Evolutionary conservation across 2,113 vertebrate genomes (phyloP).

Genomic region (Sterrhoptilus dennistouni): DNA sequence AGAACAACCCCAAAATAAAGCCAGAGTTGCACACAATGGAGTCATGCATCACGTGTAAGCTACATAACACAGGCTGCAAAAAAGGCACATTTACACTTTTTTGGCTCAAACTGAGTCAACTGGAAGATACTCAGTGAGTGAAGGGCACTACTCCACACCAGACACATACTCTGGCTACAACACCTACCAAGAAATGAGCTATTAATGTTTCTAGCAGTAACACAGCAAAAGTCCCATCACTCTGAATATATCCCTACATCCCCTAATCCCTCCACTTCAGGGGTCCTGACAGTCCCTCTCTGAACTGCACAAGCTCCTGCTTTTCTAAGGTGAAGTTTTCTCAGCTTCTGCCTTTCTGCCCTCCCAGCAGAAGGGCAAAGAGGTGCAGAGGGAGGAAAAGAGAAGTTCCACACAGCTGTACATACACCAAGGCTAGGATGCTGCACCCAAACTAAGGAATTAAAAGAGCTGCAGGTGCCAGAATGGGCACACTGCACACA

Average conservation of each 20-base stretch:
- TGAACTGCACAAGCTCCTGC: neutral
- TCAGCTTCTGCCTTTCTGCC: neutral
- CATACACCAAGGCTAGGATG: neutral
- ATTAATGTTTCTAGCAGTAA: neutral
- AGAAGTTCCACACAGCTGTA: neutral
- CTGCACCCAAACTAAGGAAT: neutral
- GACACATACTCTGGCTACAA: neutral
- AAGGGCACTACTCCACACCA: neutral
- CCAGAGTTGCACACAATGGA: rapidly evolving
- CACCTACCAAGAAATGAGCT: neutral
- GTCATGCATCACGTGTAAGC: neutral
- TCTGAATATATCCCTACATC: neutral
- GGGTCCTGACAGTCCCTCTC: neutral
- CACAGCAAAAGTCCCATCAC: neutral
- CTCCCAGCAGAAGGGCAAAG: neutral
- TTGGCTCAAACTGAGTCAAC: neutral
- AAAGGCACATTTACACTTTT: neutral
- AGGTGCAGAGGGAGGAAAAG: neutral
- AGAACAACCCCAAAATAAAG: neutral
- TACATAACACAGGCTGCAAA: neutral
- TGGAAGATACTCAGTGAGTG: neutral
- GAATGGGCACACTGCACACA: neutral
- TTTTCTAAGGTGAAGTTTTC: neutral
- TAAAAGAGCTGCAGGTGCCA: neutral
- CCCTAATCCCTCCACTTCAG: neutral